Conservation (phyloP, 1,140 invertebrate genomes). For the Gonatopus flavifemur region DNA sequence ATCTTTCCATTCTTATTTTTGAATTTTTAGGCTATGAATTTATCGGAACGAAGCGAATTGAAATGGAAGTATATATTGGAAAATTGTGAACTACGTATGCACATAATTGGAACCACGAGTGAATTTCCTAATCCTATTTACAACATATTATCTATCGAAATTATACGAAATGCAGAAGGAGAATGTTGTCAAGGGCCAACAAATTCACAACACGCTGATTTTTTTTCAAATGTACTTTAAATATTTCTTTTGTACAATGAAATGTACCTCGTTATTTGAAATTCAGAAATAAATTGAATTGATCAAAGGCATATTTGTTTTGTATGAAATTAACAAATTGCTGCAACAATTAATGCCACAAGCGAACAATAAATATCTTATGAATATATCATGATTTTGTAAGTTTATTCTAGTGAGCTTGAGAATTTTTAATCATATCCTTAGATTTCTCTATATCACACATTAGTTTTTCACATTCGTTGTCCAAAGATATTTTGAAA, state of each 20-base stretch:
- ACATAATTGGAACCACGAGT: constrained; percentile 44
- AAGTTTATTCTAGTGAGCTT: no score
- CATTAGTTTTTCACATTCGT: no score
- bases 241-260: neutral
- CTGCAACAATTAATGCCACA: no score
- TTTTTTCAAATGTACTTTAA: neutral
- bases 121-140: constrained; percentile 40
- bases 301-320: no score
- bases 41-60: constrained; percentile 32
- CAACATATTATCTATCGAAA: constrained; percentile 44
- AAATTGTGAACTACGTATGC: constrained; percentile 41
- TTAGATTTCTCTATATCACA: no score
- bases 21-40: constrained; percentile 37
- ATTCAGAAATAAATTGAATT: neutral
- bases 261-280: neutral
- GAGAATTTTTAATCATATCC: no score
- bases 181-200: neutral
- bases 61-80: constrained; percentile 43
- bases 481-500: no score
- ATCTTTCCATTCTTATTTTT: no score
- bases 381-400: no score
- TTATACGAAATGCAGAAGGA: constrained; percentile 1
- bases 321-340: no score
- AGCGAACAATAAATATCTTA: no score
- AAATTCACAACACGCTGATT: neutral